Percentiles rank a stretch among this genome's conserved stretches.
Conservation (phyloP, 2,113 vertebrate species). For the Polyodon spathula region DNA sequence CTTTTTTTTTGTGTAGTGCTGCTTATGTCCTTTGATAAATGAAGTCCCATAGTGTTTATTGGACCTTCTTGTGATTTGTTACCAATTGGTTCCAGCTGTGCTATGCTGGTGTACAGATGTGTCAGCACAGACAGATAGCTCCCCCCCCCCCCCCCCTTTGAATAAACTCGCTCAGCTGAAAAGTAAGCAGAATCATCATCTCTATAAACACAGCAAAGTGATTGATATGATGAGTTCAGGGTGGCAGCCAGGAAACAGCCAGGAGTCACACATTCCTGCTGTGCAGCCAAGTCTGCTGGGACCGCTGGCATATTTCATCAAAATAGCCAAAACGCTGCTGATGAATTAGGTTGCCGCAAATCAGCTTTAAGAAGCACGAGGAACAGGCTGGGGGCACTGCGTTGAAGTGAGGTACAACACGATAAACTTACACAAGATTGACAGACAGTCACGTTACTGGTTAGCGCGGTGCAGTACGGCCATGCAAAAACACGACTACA, state of each 20-base stretch:
- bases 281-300: background rate
- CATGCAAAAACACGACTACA: too few species aligned
- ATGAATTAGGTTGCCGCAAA: background rate
- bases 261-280: background rate
- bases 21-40: background rate
- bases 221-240: conserved; percentile 1
- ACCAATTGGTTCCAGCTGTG: conserved; percentile 4
- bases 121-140: background rate
- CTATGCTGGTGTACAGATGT: background rate
- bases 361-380: too few species aligned
- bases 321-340: background rate
- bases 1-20: background rate
- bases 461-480: too few species aligned
- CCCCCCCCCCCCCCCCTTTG: too few species aligned
- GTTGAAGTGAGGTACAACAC: too few species aligned
- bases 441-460: too few species aligned
- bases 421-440: too few species aligned
- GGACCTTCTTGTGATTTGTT: background rate
- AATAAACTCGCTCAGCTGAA: conserved; percentile 3
- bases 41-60: background rate
- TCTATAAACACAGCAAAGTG: conserved; percentile 1
- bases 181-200: background rate
- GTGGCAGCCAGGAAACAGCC: conserved; percentile 1
- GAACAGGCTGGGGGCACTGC: too few species aligned
- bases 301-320: background rate